Conservation (phyloP, 2,797 vertebrate species). For the Podarcis siculus region DNA sequence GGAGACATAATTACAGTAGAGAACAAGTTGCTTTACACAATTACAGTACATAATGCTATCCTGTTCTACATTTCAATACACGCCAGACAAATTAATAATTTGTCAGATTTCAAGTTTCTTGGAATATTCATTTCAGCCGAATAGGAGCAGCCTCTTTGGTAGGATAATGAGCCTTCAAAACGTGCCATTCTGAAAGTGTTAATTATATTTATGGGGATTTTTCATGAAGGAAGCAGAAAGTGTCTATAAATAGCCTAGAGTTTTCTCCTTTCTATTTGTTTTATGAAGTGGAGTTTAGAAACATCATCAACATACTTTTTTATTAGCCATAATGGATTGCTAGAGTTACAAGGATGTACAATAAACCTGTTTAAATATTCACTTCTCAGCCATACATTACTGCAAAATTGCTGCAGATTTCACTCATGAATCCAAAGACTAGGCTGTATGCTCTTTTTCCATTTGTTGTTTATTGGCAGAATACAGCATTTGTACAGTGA, state of each 20-base stretch:
- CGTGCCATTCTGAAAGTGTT: constrained; percentile 13
- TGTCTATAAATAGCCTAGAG: constrained; percentile 19
- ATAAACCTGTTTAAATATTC: constrained; percentile 58
- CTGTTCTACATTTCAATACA: neutral
- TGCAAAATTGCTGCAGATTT: constrained; percentile 44
- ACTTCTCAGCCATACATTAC: constrained; percentile 38
- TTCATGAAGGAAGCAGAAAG: constrained; percentile 40
- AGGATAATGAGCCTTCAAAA: constrained; percentile 37
- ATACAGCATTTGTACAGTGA: constrained; percentile 41
- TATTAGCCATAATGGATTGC: constrained; percentile 35
- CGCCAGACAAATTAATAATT: neutral
- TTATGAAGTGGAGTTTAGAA: constrained; percentile 58
- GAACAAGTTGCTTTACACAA: neutral
- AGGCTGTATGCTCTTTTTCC: constrained; percentile 15
- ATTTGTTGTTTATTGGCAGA: constrained; percentile 48
- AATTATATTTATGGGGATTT: constrained; percentile 43
- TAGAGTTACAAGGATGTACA: constrained; percentile 47
- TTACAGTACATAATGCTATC: neutral
- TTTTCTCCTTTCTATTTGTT: constrained; percentile 33
- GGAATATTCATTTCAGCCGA: neutral
- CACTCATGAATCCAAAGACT: constrained; percentile 43
- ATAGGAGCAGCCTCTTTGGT: constrained; percentile 7
- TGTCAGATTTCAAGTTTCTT: neutral
- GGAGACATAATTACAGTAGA: neutral
- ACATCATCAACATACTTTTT: constrained; percentile 49